These are phyloP conservation scores for Carpatolechia fugitivella DNA, from an alignment of 2,888 invertebrate species.

Conservation along the genomic window DNA sequence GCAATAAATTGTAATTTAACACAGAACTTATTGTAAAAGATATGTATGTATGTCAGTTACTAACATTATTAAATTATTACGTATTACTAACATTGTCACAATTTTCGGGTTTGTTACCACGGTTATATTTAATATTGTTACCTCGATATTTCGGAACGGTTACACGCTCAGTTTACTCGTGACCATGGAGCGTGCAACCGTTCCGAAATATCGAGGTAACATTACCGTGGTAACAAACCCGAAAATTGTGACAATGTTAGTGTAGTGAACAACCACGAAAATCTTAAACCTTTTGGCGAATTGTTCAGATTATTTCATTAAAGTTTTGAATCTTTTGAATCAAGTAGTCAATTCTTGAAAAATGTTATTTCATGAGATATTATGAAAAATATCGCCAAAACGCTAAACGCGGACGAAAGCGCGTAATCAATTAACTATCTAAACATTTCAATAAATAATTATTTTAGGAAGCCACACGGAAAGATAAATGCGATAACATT, in stretches of 20 bases:
- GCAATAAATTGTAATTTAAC: conserved; percentile 37
- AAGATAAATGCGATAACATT: conserved; percentile 56
- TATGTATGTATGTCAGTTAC: conserved; percentile 66
- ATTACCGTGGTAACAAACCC: too few relatives aligned
- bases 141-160: too few relatives aligned
- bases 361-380: not conserved
- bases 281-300: too few relatives aligned
- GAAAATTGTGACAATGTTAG: too few relatives aligned
- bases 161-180: too few relatives aligned
- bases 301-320: conserved; percentile 25
- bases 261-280: too few relatives aligned
- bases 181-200: too few relatives aligned
- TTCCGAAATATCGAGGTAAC: too few relatives aligned
- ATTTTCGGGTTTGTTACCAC: too few relatives aligned
- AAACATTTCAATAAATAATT: conserved; percentile 19
- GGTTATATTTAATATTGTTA: too few relatives aligned
- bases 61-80: conserved; percentile 30
- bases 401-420: conserved; percentile 19
- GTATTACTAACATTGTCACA: conserved; percentile 25
- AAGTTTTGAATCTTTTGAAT: too few relatives aligned
- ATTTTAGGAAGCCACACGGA: conserved; percentile 18
- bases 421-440: conserved; percentile 30
- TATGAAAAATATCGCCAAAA: conserved; percentile 21
- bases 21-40: conserved; percentile 68
- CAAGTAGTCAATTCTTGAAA: not conserved